These are phyloP conservation scores for Prorops nasuta DNA, from an alignment of 1,140 invertebrate genomes.

Conservation along the genomic window DNA sequence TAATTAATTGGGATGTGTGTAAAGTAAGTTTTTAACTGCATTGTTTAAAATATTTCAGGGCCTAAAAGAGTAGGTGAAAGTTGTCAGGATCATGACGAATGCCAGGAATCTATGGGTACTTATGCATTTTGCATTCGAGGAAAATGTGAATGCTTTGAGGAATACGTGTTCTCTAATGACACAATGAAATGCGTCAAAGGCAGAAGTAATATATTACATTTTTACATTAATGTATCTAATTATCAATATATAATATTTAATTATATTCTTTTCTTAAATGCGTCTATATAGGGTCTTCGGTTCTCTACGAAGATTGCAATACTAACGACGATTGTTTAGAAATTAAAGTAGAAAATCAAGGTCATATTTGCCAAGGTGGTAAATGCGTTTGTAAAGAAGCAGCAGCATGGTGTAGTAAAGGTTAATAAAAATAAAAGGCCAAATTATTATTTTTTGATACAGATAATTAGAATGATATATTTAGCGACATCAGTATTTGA, in stretches of 20 bases:
- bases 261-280: background rate
- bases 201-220: conserved; percentile 13
- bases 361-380: conserved; percentile 17
- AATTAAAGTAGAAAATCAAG: background rate
- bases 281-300: no score
- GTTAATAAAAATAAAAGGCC: no score
- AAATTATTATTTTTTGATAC: no score
- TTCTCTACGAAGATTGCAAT: conserved; percentile 11
- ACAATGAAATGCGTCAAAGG: conserved; percentile 16
- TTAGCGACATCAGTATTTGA: no score
- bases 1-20: no score
- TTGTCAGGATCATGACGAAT: conserved; percentile 26
- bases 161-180: conserved; percentile 21
- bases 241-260: background rate
- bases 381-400: conserved; percentile 23
- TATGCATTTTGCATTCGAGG: conserved; percentile 22
- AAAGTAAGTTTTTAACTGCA: no score
- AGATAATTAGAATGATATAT: no score
- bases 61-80: conserved; percentile 16
- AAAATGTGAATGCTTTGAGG: conserved; percentile 20
- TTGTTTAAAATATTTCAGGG: conserved; percentile 25
- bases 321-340: conserved; percentile 22
- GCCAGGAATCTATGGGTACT: conserved; percentile 18
- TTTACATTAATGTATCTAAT: background rate
- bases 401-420: conserved; percentile 17